Conservation (phyloP, 2,888 invertebrate species). For the Zygogramma bicolorata region DNA sequence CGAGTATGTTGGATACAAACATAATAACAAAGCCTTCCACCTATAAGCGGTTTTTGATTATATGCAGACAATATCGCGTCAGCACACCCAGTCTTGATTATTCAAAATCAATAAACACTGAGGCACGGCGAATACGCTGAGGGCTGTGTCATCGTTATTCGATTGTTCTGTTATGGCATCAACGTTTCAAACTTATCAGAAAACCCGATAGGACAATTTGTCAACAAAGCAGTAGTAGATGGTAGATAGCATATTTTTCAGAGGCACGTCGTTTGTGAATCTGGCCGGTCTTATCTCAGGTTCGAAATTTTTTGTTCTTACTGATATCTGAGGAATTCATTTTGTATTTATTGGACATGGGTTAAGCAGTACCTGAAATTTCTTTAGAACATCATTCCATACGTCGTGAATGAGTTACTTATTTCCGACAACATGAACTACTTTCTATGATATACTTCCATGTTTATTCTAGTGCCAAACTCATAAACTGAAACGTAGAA, state of each 20-base stretch:
- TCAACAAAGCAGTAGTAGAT: not conserved
- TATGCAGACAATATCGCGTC: constrained; percentile 16
- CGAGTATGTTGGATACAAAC: not conserved
- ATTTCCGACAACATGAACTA: no score
- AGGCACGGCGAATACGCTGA: not conserved
- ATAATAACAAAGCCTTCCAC: no score
- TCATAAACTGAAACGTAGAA: no score
- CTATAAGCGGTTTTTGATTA: constrained; percentile 12
- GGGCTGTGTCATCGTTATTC: constrained; percentile 24
- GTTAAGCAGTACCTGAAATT: no score
- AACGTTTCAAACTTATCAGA: not conserved
- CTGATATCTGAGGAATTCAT: no score
- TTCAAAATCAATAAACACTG: constrained; percentile 20
- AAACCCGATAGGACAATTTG: not conserved
- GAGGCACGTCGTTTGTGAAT: not conserved
- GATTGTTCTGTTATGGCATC: constrained; percentile 17
- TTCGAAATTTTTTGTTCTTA: not conserved
- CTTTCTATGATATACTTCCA: no score
- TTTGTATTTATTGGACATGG: no score
- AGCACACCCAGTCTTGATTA: constrained; percentile 19
- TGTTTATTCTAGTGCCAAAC: no score
- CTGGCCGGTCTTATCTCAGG: not conserved
- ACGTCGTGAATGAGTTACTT: no score
- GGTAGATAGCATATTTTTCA: not conserved
- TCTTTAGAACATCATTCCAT: no score